These are phyloP conservation scores for Nemapogon koenigi DNA, from an alignment of 2,888 invertebrate genomes.

Conservation along the genomic window DNA sequence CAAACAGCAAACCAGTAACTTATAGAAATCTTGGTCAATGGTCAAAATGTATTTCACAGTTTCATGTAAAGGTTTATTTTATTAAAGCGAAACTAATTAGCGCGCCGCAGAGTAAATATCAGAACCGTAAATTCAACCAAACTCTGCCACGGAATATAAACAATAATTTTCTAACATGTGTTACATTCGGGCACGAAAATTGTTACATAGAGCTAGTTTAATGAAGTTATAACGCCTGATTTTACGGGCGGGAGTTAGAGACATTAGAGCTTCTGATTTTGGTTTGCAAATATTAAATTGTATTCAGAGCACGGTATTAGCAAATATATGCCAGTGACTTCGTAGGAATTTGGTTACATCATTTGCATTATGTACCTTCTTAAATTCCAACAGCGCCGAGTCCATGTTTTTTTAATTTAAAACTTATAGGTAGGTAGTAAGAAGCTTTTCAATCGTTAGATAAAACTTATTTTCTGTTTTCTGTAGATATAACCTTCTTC, in stretches of 20 bases:
- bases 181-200: slow-evolving; percentile 14
- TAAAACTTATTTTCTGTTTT: too few species aligned
- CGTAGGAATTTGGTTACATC: too few species aligned
- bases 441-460: too few species aligned
- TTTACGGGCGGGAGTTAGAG: slow-evolving; percentile 29
- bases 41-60: background rate
- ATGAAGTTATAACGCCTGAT: slow-evolving; percentile 43
- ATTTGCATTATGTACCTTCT: too few species aligned
- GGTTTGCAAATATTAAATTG: slow-evolving; percentile 5
- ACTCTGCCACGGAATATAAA: slow-evolving; percentile 10
- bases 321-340: too few species aligned
- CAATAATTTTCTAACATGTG: slow-evolving; percentile 18
- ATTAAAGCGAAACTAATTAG: slow-evolving; percentile 12
- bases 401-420: too few species aligned
- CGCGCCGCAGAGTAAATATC: slow-evolving; percentile 10
- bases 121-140: slow-evolving; percentile 14
- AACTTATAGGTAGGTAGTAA: too few species aligned
- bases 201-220: slow-evolving; percentile 27
- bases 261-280: slow-evolving; percentile 22
- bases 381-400: too few species aligned
- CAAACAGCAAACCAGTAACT: too few species aligned
- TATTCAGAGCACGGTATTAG: too few species aligned
- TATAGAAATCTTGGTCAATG: too few species aligned
- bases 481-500: too few species aligned
- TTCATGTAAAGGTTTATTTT: background rate